A percentile compares a stretch with the other conserved stretches of the same genome.
Conservation (phyloP, 2,888 invertebrate species). For the Orthonevra nobilis region DNA sequence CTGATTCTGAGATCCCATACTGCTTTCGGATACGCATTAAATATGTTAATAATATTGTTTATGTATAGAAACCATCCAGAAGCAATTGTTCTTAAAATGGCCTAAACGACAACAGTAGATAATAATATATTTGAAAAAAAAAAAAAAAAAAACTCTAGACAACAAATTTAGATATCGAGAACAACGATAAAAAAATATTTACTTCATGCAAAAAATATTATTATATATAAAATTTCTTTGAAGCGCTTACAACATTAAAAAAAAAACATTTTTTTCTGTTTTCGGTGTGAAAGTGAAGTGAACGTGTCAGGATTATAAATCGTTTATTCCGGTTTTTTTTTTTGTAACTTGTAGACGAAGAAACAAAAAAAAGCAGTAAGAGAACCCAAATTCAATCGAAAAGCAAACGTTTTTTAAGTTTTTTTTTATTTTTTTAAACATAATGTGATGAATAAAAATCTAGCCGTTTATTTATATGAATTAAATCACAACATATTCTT, state of each 20-base stretch:
- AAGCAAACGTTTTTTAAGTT: conserved; percentile 65
- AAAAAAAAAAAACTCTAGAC: conserved; percentile 20
- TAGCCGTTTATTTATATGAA: too few relatives aligned
- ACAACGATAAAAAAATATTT: conserved; percentile 11
- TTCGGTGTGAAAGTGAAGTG: conserved; percentile 16
- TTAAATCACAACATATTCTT: too few relatives aligned
- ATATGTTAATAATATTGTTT: neutral
- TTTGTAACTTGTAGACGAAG: conserved; percentile 26
- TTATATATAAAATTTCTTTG: conserved; percentile 13
- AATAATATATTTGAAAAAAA: conserved; percentile 16
- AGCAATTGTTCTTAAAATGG: too few relatives aligned
- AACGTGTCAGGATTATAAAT: conserved; percentile 15
- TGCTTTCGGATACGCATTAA: conserved; percentile 45
- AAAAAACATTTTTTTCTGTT: conserved; percentile 1
- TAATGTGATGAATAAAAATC: too few relatives aligned
- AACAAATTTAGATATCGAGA: conserved; percentile 17
- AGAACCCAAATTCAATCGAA: conserved; percentile 71
- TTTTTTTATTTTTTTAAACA: conserved; percentile 28
- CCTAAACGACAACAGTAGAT: conserved; percentile 14
- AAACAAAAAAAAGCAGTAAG: conserved; percentile 72
- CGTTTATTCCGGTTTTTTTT: too few relatives aligned
- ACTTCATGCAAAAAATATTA: conserved; percentile 53
- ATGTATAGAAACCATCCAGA: too few relatives aligned
- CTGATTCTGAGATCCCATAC: conserved; percentile 59
- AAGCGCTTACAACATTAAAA: conserved; percentile 32